These are phyloP conservation scores for Hydriomena furcata DNA, from an alignment of 2,888 invertebrate species.

Conservation along the genomic window DNA sequence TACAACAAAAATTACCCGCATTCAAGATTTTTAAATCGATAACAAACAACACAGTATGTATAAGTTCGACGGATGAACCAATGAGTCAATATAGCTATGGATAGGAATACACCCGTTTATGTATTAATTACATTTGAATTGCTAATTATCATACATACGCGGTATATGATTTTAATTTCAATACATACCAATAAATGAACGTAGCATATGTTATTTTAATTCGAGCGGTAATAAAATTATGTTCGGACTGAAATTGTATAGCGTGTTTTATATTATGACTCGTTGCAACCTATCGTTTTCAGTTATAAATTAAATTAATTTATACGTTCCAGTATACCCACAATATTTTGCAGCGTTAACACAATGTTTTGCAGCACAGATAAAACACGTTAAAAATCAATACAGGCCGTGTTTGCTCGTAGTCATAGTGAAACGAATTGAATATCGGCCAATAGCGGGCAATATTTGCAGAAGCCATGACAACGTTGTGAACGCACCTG, in stretches of 20 bases:
- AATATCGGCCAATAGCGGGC: slow-evolving; percentile 54
- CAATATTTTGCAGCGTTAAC: slow-evolving; percentile 5
- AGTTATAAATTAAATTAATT: slow-evolving; percentile 2
- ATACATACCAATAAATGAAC: neutral
- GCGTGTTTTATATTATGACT: neutral
- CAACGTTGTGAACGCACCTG: slow-evolving; percentile 55
- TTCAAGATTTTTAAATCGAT: too few species aligned
- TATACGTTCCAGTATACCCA: neutral
- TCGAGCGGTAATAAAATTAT: neutral
- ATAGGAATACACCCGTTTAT: too few species aligned
- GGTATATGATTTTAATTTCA: neutral
- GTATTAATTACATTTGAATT: neutral
- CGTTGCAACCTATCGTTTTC: slow-evolving; percentile 4
- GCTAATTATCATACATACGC: neutral
- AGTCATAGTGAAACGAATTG: slow-evolving; percentile 67
- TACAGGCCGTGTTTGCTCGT: slow-evolving; percentile 63
- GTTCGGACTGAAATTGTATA: neutral
- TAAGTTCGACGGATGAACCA: too few species aligned
- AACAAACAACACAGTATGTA: too few species aligned
- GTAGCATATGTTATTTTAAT: slow-evolving; percentile 9
- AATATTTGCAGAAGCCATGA: slow-evolving; percentile 60
- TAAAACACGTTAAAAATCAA: slow-evolving; percentile 62
- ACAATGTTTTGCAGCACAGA: slow-evolving; percentile 19
- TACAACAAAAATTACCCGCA: too few species aligned
- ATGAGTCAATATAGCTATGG: too few species aligned